phyloP scores from a whole-genome alignment of 2,888 invertebrate genomes.

The Ectemnius lituratus region DNA sequence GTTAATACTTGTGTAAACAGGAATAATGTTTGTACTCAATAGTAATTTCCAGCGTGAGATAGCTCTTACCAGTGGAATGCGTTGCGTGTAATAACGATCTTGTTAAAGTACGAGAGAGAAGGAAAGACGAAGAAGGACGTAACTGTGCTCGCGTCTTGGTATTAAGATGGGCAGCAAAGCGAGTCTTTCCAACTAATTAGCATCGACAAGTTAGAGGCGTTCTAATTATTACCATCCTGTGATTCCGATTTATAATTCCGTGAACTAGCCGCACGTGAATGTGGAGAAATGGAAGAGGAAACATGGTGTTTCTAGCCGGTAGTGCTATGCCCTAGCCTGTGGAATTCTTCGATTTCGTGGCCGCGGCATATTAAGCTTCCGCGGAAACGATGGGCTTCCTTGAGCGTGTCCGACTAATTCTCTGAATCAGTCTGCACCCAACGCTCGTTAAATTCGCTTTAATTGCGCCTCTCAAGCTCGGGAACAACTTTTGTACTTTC shows the following conservation, averaged over 20 bases:
- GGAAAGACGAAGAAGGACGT: conserved; percentile 15
- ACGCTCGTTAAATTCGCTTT: conserved; percentile 55
- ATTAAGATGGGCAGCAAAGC: conserved; percentile 53
- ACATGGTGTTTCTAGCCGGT: conserved; percentile 9
- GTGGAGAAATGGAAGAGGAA: not conserved
- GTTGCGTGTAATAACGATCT: conserved; percentile 33
- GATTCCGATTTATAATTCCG: conserved; percentile 43
- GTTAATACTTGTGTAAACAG: no score
- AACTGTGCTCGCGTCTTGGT: conserved; percentile 8
- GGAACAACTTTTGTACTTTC: conserved; percentile 27
- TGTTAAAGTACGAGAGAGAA: conserved; percentile 29
- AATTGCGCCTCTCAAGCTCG: conserved; percentile 42
- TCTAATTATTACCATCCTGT: conserved; percentile 47
- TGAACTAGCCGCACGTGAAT: conserved; percentile 24
- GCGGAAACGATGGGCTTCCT: conserved; percentile 62
- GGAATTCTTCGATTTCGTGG: conserved; percentile 61
- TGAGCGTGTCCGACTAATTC: conserved; percentile 61
- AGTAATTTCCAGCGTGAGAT: no score
- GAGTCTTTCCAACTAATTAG: conserved; percentile 46
- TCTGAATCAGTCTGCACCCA: conserved; percentile 44
- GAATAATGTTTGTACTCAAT: no score
- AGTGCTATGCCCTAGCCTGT: conserved; percentile 22
- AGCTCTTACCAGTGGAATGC: no score
- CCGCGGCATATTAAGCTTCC: conserved; percentile 48
- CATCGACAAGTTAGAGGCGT: conserved; percentile 44